Percentiles rank a stretch among this genome's conserved stretches.
These are phyloP conservation scores for Schizothorax lantsangensis DNA, from an alignment of 2,797 vertebrate genomes.

Conservation along the genomic window DNA sequence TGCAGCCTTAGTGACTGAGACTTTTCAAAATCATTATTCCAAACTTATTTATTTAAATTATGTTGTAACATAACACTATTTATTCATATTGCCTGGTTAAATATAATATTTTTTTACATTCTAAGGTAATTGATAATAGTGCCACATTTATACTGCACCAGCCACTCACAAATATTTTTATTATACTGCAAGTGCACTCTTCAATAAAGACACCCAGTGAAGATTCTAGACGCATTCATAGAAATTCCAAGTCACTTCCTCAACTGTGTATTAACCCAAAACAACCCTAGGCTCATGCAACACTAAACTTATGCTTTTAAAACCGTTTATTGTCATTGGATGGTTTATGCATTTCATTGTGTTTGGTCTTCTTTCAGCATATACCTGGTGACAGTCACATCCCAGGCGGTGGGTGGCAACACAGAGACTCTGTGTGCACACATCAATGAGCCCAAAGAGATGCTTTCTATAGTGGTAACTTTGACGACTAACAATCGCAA, in stretches of 20 bases:
- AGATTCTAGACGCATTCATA: background rate
- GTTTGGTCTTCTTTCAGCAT: constrained; percentile 61
- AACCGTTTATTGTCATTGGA: background rate
- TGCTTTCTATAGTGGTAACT: constrained; percentile 56
- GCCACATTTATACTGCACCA: background rate
- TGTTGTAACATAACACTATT: background rate
- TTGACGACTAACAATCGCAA: constrained; percentile 42
- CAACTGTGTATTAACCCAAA: background rate
- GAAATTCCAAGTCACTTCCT: background rate
- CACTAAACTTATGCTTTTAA: background rate
- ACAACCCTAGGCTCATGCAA: background rate
- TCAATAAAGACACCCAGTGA: background rate
- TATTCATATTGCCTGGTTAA: background rate
- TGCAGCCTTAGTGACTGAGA: background rate
- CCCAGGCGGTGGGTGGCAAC: constrained; percentile 67
- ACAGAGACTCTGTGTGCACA: constrained; percentile 73
- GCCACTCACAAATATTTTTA: background rate
- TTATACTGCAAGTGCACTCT: background rate
- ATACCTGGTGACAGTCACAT: constrained; percentile 74
- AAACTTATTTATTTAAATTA: background rate
- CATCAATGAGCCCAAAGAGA: constrained; percentile 55
- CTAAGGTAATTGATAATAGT: background rate
- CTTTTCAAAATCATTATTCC: background rate
- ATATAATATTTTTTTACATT: too few relatives aligned
- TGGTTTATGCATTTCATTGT: background rate